Conservation (phyloP, 2,113 vertebrate species). For the Coracopsis vasa region DNA sequence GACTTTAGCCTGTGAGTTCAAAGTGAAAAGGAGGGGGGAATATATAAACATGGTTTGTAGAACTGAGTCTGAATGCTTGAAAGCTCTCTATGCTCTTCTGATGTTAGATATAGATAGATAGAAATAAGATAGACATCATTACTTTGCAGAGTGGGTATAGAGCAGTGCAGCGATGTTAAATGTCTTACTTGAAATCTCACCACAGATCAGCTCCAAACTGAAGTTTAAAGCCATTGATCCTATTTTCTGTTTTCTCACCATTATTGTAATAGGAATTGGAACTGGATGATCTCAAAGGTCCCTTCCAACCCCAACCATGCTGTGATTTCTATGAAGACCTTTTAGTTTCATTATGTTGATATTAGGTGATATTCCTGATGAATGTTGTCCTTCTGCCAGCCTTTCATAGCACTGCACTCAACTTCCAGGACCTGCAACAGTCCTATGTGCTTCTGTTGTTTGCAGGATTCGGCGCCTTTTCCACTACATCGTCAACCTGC, state of each 20-base stretch:
- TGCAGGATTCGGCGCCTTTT: slow-evolving; percentile 88
- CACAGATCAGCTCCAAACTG: too few relatives aligned
- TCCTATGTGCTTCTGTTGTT: not conserved
- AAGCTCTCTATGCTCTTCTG: not conserved
- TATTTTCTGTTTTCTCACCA: not conserved
- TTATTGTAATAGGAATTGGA: not conserved
- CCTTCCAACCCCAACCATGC: not conserved
- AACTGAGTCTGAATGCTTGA: not conserved
- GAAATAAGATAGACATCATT: not conserved
- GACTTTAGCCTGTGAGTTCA: not conserved
- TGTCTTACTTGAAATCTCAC: not conserved
- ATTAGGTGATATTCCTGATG: not conserved
- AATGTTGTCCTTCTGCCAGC: accelerated
- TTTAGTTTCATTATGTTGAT: not conserved
- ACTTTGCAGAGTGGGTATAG: not conserved
- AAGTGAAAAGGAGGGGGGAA: not conserved
- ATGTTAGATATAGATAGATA: not conserved
- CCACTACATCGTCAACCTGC: slow-evolving; percentile 92
- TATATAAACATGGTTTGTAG: not conserved
- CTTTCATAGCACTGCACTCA: accelerated
- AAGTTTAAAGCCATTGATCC: not conserved
- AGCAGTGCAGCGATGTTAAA: not conserved
- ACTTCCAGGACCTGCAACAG: not conserved
- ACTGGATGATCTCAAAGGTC: not conserved
- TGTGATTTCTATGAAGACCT: not conserved